Evolutionary conservation across 2,113 vertebrate species (phyloP).

Genomic region (Engraulis encrasicolus): DNA sequence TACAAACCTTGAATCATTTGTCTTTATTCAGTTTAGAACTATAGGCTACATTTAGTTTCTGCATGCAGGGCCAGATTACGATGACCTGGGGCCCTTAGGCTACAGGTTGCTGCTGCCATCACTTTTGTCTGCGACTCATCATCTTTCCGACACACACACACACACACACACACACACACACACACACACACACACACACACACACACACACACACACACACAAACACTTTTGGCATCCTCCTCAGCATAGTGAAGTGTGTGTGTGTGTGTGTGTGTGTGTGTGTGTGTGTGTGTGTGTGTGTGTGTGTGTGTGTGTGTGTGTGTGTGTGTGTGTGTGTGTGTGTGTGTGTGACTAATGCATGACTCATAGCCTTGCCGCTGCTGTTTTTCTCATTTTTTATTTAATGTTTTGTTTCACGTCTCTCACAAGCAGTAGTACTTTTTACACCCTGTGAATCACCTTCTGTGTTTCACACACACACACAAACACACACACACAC

Average conservation of each 20-base stretch:
- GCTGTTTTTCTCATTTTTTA: not conserved
- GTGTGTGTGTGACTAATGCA: slow-evolving; percentile 19
- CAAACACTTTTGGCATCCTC: not conserved
- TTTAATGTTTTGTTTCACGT: not conserved
- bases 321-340: slow-evolving; percentile 26
- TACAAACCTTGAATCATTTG: not conserved
- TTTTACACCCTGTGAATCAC: not conserved
- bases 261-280: slow-evolving; percentile 21
- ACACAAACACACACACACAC: no score
- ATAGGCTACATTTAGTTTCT: not conserved
- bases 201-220: not conserved
- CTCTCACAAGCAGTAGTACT: not conserved
- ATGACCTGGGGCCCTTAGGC: no score
- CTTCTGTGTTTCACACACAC: not conserved
- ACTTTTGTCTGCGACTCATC: not conserved
- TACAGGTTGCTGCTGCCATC: not conserved
- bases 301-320: slow-evolving; percentile 19
- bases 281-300: slow-evolving; percentile 19
- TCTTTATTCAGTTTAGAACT: not conserved
- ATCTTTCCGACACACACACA: not conserved
- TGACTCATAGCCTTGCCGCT: slow-evolving; percentile 19
- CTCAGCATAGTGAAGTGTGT: slow-evolving; percentile 12
- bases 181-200: slow-evolving; percentile 28
- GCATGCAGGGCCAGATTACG: not conserved
- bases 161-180: not conserved